Percentiles rank a stretch among this genome's conserved stretches.
Conservation (phyloP, 2,113 vertebrate species). For the Acrocephalus arundinaceus region DNA sequence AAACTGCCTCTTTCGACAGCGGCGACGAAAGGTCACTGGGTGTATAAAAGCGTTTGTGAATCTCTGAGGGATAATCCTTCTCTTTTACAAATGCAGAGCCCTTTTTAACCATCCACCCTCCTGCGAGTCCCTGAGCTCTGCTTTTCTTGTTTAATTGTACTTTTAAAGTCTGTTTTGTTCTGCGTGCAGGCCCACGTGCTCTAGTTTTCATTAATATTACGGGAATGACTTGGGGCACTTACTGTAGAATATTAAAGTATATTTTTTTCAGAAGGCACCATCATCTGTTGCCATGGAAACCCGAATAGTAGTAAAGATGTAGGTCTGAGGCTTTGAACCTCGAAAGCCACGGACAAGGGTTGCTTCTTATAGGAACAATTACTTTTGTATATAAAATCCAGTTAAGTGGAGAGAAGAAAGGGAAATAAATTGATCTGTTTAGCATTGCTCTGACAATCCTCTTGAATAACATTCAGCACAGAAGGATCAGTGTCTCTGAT, state of each 20-base stretch:
- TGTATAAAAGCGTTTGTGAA: neutral
- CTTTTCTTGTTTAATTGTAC: neutral
- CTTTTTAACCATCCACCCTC: neutral
- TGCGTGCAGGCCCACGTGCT: neutral
- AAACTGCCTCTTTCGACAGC: neutral
- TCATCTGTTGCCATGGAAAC: slow-evolving; percentile 75
- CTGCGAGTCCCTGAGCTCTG: neutral
- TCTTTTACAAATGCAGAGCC: neutral
- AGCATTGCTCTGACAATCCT: neutral
- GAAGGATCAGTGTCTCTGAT: slow-evolving; percentile 9
- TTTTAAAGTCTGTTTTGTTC: neutral
- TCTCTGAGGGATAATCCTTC: neutral
- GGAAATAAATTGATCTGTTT: slow-evolving; percentile 38
- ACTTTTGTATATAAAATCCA: slow-evolving; percentile 38
- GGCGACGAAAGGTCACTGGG: neutral
- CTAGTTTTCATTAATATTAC: neutral
- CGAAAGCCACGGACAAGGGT: neutral
- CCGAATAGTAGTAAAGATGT: slow-evolving; percentile 35
- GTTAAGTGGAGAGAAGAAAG: slow-evolving; percentile 30
- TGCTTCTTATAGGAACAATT: slow-evolving; percentile 23
- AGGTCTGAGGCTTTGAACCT: slow-evolving; percentile 63
- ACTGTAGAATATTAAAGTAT: slow-evolving; percentile 46
- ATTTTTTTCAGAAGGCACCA: slow-evolving; percentile 50
- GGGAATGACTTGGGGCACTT: slow-evolving; percentile 50
- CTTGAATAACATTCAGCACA: neutral